phyloP scores from a whole-genome alignment of 1,140 invertebrate genomes.

The Zaprionus ghesquierei region DNA sequence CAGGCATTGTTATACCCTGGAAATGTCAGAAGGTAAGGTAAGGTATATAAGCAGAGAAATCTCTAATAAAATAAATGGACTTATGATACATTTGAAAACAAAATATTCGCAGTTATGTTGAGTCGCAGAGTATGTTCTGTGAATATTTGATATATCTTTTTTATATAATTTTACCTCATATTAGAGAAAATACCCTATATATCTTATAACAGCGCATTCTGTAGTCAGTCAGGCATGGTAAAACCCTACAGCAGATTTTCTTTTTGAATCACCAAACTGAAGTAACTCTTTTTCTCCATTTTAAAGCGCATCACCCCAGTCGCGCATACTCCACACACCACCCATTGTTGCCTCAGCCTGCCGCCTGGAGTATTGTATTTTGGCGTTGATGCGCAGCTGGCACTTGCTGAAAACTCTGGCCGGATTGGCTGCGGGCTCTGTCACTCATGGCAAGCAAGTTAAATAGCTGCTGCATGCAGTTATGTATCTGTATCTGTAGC shows the following conservation, averaged over 20 bases:
- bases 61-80: no score
- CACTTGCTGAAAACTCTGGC: conserved; percentile 76
- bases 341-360: conserved; percentile 29
- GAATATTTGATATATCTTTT: no score
- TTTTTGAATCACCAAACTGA: no score
- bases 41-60: not conserved
- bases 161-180: no score
- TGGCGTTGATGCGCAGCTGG: conserved; percentile 75
- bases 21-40: not conserved
- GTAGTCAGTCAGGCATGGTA: no score
- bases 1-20: conserved; percentile 26
- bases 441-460: conserved; percentile 65
- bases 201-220: no score
- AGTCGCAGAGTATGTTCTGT: no score
- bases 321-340: not conserved
- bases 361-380: conserved; percentile 65
- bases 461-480: conserved; percentile 45
- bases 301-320: not conserved
- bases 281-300: not conserved
- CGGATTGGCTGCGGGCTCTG: conserved; percentile 59
- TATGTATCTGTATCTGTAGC: conserved; percentile 30
- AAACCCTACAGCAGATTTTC: no score
- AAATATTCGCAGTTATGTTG: no score
- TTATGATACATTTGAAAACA: no score
- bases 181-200: no score